These are phyloP conservation scores for Macquaria ambigua DNA, from an alignment of 2,113 vertebrate genomes.

Conservation along the genomic window DNA sequence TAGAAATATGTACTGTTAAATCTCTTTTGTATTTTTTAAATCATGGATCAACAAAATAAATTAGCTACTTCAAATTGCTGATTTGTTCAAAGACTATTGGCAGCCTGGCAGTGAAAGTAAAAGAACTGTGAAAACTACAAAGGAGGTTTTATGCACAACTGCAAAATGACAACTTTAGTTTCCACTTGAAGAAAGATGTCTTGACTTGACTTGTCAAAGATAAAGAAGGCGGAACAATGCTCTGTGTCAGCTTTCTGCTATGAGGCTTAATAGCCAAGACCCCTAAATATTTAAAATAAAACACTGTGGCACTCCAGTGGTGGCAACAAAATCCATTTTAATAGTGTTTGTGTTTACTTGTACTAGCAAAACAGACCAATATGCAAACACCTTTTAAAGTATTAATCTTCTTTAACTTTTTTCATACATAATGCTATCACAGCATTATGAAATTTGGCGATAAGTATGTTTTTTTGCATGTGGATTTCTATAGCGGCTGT, in stretches of 20 bases:
- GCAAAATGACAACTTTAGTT: background rate
- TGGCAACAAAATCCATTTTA: background rate
- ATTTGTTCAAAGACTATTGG: too few relatives aligned
- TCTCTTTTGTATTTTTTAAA: background rate
- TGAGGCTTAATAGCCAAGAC: background rate
- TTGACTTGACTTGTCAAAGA: background rate
- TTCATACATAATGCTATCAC: background rate
- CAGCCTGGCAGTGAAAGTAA: too few relatives aligned
- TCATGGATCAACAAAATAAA: background rate
- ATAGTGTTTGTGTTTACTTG: background rate
- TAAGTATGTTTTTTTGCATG: background rate
- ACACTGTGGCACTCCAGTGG: background rate
- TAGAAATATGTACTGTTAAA: background rate
- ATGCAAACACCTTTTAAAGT: background rate
- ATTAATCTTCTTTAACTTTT: background rate
- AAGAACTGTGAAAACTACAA: too few relatives aligned
- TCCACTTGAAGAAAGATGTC: background rate
- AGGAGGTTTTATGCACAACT: too few relatives aligned
- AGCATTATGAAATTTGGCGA: too few relatives aligned
- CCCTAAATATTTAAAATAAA: background rate
- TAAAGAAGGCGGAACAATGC: background rate
- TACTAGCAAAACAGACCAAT: background rate
- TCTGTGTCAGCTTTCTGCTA: background rate
- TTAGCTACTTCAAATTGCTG: too few relatives aligned
- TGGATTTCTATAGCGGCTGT: background rate